Percentiles rank a stretch among this genome's conserved stretches.
These are phyloP conservation scores for Frankliniella fusca DNA, from an alignment of 2,888 invertebrate genomes.

Conservation along the genomic window DNA sequence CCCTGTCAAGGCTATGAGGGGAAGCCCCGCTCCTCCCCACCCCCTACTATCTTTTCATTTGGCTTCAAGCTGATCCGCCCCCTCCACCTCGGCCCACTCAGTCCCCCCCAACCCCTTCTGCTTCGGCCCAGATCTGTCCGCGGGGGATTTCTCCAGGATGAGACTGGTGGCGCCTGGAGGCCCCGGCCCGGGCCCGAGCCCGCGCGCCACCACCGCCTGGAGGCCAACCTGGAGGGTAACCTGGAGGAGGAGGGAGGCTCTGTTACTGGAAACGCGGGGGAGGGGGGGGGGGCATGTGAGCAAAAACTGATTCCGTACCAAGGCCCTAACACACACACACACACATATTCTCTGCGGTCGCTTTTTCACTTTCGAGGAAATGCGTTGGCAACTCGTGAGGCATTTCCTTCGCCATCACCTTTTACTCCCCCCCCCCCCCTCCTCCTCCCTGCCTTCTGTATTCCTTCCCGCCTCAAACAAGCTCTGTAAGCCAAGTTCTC, in stretches of 20 bases:
- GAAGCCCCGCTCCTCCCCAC: not conserved
- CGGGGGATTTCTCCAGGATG: slow-evolving; percentile 5
- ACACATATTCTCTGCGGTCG: not conserved
- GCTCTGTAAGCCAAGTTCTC: not conserved
- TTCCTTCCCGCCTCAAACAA: not conserved
- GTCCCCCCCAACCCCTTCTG: not conserved
- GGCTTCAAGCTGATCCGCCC: not conserved
- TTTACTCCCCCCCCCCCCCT: no score
- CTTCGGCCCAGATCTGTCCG: slow-evolving; percentile 6
- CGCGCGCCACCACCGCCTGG: no score
- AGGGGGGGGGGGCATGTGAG: no score
- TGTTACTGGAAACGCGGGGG: no score
- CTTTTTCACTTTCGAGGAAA: slow-evolving; percentile 2
- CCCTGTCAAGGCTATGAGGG: no score
- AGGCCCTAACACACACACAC: no score
- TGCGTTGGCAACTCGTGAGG: slow-evolving; percentile 5
- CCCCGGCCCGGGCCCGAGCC: not conserved
- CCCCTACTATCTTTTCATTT: not conserved
- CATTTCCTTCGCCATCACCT: not conserved
- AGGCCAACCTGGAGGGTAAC: no score
- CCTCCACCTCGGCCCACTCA: not conserved
- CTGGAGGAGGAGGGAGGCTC: no score
- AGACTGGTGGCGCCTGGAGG: not conserved
- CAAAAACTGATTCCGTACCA: no score
- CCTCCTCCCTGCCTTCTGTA: no score